Conservation (phyloP, 1,140 invertebrate species). For the Homarus americanus region DNA sequence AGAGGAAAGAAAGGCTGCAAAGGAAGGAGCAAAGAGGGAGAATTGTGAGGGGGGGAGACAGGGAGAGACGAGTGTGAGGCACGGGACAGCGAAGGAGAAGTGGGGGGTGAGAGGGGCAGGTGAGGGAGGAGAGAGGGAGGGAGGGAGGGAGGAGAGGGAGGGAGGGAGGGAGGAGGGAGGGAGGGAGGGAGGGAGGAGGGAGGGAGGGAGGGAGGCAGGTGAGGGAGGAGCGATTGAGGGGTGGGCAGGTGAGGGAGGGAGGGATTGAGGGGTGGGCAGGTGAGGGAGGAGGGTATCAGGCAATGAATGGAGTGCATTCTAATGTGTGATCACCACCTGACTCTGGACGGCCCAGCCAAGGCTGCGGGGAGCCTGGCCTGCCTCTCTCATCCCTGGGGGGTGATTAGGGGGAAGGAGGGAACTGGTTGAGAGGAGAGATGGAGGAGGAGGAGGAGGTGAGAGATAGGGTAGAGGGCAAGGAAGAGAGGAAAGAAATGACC, state of each 20-base stretch:
- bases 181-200: no score
- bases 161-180: background rate
- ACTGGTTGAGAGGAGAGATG: background rate
- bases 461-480: background rate
- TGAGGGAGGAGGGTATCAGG: background rate
- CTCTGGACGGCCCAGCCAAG: background rate
- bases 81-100: no score
- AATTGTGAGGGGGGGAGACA: no score
- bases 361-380: no score
- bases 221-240: background rate
- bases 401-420: background rate
- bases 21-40: no score
- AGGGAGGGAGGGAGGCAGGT: background rate
- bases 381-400: background rate
- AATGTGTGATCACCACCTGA: background rate
- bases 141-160: background rate
- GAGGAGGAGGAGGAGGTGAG: background rate
- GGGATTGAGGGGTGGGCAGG: background rate
- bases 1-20: no score
- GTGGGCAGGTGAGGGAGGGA: background rate
- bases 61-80: no score
- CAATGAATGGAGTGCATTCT: conserved; percentile 17
- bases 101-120: no score
- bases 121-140: no score
- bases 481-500: no score